Percentiles rank a stretch among this genome's conserved stretches.
Conservation (phyloP, 2,113 vertebrate species). For the Eulemur macaco region DNA sequence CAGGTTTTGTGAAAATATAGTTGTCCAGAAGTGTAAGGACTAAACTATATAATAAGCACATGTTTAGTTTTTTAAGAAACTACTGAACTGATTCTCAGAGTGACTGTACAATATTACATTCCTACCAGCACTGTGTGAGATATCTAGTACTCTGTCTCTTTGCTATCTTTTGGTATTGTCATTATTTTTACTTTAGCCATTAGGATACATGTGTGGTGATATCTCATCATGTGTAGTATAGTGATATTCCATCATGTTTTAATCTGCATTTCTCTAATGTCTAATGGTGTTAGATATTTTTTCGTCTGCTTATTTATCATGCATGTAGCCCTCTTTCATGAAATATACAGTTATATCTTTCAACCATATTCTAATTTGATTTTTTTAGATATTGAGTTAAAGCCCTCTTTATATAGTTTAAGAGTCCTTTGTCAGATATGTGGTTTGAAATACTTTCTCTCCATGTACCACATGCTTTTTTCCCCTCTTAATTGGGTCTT, state of each 20-base stretch:
- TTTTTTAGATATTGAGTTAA: background rate
- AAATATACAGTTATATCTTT: background rate
- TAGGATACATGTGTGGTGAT: background rate
- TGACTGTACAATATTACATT: background rate
- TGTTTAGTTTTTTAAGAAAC: background rate
- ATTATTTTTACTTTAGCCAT: background rate
- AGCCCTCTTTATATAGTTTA: background rate
- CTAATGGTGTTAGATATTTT: background rate
- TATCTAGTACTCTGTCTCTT: background rate
- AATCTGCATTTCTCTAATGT: background rate
- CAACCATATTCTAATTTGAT: background rate
- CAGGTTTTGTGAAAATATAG: background rate
- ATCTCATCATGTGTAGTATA: background rate
- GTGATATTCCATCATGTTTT: background rate
- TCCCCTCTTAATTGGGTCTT: background rate
- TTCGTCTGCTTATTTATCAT: background rate
- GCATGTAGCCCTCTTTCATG: background rate
- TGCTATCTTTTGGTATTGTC: background rate
- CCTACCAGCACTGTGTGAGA: background rate
- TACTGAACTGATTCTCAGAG: background rate
- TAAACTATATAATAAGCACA: background rate
- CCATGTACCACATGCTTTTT: background rate
- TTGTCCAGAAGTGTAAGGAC: background rate
- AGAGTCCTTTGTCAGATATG: background rate
- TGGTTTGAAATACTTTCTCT: background rate